Percentiles rank a stretch among this genome's conserved stretches.
Conservation (phyloP, 2,888 invertebrate genomes). For the Fragum whitleyi region DNA sequence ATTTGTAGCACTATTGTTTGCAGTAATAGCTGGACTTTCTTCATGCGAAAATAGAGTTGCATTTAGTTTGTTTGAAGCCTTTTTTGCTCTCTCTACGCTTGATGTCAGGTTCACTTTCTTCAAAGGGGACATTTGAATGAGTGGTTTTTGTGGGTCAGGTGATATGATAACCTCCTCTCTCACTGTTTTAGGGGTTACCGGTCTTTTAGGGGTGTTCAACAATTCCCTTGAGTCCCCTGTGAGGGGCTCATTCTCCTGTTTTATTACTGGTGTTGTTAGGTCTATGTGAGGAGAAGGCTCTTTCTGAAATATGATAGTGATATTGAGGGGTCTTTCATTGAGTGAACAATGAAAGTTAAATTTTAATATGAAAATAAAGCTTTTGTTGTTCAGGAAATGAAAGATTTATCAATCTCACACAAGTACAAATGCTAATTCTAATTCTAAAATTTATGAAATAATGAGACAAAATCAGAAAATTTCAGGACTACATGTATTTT, state of each 20-base stretch:
- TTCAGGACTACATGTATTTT: no score
- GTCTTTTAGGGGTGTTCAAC: constrained; percentile 13
- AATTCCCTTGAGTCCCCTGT: not conserved
- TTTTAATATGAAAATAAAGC: no score
- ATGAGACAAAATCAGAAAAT: no score
- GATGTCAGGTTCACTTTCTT: not conserved
- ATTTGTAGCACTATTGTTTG: not conserved
- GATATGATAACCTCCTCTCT: constrained; percentile 72
- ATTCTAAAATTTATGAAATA: no score
- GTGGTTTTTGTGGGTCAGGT: constrained; percentile 69
- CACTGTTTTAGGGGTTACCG: not conserved
- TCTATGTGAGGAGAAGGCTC: constrained; percentile 16
- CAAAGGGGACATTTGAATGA: constrained; percentile 52
- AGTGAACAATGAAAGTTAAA: not conserved
- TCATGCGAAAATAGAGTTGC: constrained; percentile 26
- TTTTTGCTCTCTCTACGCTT: not conserved
- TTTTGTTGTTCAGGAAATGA: no score
- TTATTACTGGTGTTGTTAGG: constrained; percentile 32
- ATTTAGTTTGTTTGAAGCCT: constrained; percentile 23
- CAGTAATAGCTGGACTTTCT: constrained; percentile 33
- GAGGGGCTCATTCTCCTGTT: not conserved
- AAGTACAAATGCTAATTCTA: no score
- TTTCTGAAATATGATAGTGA: not conserved
- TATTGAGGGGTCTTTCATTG: no score
- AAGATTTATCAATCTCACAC: no score